phyloP scores from a whole-genome alignment of 2,888 invertebrate genomes.

The Cotesia congregata region DNA sequence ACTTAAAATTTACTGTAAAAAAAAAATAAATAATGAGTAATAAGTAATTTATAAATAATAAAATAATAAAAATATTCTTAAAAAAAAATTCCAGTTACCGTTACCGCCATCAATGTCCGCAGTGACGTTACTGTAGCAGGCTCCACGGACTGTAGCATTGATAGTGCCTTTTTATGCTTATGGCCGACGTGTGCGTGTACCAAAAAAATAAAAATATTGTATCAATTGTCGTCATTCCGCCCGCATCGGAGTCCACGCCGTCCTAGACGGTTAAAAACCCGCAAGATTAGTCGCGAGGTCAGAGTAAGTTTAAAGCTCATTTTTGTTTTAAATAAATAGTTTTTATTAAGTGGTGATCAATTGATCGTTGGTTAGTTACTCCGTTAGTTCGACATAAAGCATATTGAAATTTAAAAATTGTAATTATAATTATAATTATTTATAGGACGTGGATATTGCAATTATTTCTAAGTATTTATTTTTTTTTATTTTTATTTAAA shows the following conservation, averaged over 20 bases:
- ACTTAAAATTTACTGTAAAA: background rate
- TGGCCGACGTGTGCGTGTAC: constrained; percentile 57
- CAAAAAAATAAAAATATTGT: constrained; percentile 31
- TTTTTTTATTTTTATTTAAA: background rate
- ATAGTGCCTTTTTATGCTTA: constrained; percentile 53
- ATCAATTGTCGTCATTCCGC: constrained; percentile 31
- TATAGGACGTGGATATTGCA: no score
- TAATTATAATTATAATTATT: no score
- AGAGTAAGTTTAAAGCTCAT: constrained; percentile 11
- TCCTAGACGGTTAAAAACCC: constrained; percentile 23
- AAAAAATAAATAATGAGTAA: background rate
- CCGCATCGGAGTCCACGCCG: constrained; percentile 33
- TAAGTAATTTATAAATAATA: background rate
- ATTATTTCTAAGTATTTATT: no score
- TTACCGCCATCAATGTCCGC: background rate
- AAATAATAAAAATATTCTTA: background rate
- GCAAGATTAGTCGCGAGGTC: constrained; percentile 8
- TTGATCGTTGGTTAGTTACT: background rate
- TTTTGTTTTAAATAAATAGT: no score
- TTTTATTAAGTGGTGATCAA: background rate
- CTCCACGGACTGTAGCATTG: constrained; percentile 17
- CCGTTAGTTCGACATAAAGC: background rate
- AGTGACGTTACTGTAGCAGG: background rate
- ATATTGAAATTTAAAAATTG: background rate
- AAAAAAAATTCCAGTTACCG: background rate